phyloP scores from a whole-genome alignment of 2,797 vertebrate species.

The Artibeus lituratus region DNA sequence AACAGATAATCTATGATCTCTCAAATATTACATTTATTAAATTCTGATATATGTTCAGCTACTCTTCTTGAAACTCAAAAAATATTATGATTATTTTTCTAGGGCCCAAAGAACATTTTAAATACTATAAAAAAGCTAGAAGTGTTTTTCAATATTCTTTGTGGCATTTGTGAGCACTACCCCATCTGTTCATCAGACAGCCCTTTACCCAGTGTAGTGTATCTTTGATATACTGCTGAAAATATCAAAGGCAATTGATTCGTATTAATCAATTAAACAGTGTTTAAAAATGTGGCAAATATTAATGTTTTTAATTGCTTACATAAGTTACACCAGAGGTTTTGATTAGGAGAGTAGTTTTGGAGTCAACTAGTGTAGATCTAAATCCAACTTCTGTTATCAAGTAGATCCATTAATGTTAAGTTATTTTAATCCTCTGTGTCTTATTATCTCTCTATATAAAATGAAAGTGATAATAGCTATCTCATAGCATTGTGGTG shows the following conservation, averaged over 20 bases:
- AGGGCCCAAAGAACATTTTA: background rate
- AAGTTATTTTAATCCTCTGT: background rate
- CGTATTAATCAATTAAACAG: background rate
- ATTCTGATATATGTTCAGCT: background rate
- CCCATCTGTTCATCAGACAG: background rate
- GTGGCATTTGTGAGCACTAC: background rate
- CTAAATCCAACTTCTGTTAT: background rate
- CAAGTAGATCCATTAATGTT: background rate
- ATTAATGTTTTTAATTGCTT: background rate
- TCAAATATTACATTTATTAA: background rate
- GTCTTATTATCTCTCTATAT: background rate
- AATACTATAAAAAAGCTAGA: background rate
- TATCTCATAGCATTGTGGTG: background rate
- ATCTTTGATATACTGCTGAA: background rate
- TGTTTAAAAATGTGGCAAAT: background rate
- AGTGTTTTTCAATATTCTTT: background rate
- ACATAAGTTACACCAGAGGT: background rate
- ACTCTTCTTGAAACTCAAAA: background rate
- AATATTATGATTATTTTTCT: background rate
- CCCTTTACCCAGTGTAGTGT: background rate
- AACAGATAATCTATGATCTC: background rate
- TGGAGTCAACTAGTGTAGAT: background rate
- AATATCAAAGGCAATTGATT: background rate
- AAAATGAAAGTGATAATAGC: background rate
- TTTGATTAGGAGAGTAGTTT: background rate